These are phyloP conservation scores for Ephydatia muelleri DNA, from an alignment of 37 sponge, comb jelly and placozoan genomes.

Conservation along the genomic window DNA sequence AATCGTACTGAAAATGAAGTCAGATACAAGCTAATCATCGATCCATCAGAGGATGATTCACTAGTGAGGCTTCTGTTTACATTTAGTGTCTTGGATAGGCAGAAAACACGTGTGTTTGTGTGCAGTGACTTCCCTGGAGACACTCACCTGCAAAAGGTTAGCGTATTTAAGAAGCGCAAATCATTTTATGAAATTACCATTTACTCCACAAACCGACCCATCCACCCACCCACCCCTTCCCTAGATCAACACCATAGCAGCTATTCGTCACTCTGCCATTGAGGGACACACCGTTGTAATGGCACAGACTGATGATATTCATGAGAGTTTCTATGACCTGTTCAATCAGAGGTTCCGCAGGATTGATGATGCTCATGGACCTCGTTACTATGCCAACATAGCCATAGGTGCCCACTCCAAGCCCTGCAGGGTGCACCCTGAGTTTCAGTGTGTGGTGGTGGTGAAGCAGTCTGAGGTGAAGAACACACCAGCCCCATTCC, in stretches of 20 bases:
- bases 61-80: constrained; percentile 67
- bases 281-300: constrained; percentile 87
- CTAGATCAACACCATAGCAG: constrained; percentile 79
- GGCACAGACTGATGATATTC: constrained; percentile 85
- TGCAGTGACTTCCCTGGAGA: constrained; percentile 90
- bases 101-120: constrained; percentile 59
- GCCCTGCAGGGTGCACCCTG: constrained; percentile 74
- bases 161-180: too few relatives aligned
- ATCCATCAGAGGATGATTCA: constrained; percentile 82
- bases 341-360: constrained; percentile 85
- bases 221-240: too few relatives aligned
- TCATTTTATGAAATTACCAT: too few relatives aligned
- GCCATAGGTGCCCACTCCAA: constrained; percentile 85
- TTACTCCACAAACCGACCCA: not conserved
- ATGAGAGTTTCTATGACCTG: constrained; percentile 91
- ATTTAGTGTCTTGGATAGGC: constrained; percentile 55
- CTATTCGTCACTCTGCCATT: constrained; percentile 79
- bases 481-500: constrained; percentile 80
- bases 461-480: constrained; percentile 73
- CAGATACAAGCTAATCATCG: constrained; percentile 86
- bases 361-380: constrained; percentile 53
- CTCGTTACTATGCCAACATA: constrained; percentile 83
- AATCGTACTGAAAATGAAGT: constrained; percentile 61
- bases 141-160: constrained; percentile 78
- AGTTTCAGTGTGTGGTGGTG: constrained; percentile 85